Evolutionary conservation across 2,113 vertebrate genomes (phyloP).

Genomic region (Coracopsis vasa): DNA sequence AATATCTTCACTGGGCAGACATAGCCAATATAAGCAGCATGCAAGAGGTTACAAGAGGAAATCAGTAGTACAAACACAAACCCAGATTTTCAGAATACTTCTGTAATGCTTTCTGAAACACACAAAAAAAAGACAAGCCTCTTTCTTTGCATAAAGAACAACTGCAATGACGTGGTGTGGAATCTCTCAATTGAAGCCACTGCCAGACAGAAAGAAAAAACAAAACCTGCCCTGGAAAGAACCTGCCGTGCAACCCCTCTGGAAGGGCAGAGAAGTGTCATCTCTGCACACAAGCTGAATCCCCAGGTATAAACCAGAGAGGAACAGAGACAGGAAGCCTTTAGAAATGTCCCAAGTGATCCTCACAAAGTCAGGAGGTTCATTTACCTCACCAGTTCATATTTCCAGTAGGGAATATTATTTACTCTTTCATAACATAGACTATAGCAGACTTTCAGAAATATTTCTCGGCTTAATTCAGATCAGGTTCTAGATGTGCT

Average conservation of each 20-base stretch:
- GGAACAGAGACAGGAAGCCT: not conserved
- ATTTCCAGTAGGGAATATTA: not conserved
- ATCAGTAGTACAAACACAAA: not conserved
- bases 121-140: not conserved
- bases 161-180: rapidly evolving
- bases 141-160: not conserved
- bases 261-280: not conserved
- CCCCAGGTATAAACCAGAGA: not conserved
- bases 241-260: not conserved
- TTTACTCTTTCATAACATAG: not conserved
- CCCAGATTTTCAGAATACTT: not conserved
- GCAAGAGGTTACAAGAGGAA: not conserved
- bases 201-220: not conserved
- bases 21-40: not conserved
- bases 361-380: not conserved
- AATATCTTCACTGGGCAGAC: not conserved
- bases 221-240: not conserved
- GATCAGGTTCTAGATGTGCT: not conserved
- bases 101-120: not conserved
- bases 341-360: not conserved
- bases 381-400: not conserved
- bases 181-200: not conserved
- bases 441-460: not conserved
- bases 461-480: not conserved
- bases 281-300: not conserved